Evolutionary conservation across 2,888 invertebrate species (phyloP), one percentile per base, ranked within the genome.

Genomic region (Scaptomyza caliginosa): DNA sequence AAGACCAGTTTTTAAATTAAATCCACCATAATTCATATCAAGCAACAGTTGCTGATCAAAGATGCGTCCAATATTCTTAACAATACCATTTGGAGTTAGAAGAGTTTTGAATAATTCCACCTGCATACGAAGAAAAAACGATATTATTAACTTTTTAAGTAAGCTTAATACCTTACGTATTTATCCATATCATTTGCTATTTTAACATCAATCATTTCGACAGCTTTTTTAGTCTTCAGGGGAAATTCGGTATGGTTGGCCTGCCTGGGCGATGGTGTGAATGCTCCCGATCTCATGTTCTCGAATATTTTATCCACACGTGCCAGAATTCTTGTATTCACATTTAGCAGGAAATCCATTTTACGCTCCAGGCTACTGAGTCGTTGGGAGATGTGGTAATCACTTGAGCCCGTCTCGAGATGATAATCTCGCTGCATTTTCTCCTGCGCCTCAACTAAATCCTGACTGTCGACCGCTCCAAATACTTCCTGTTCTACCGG

Each of bases 11-110:
- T 74, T 73, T 2, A 59, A 56, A 10, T 50, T 57, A 7, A 36
- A 23, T 16, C 72, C 72, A 3, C 34, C 59, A 13, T 74, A 73
- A 16, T 73, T 73, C 69, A 73, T 74, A n/a, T 73, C 56, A 59
- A 65, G 57, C 11, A 73, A n/a, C 10, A 74, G 19, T n/a, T 24
- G 42, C 5, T 46, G n/a, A 2, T 60, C 65, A n/a, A 73, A 52
- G 16, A 73, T 60, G 23, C 72, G 74, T 0, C 40, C 59, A 54
- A 73, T 69, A 39, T 69, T 69, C 6, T 74, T 74, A 1, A 50
- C 36, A 36, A 73, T 69, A 8, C 72, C 72, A 13, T 30, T 26
- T 10, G 74, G 74, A n/a, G 17, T 42, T 5, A 74, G n/a, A 6
- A 73, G 38, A 7, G n/a, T 43, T 30, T 48, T 65, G 19, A 73